These are phyloP conservation scores for Lamprotornis superbus DNA, from an alignment of 2,113 vertebrate species.

Conservation along the genomic window DNA sequence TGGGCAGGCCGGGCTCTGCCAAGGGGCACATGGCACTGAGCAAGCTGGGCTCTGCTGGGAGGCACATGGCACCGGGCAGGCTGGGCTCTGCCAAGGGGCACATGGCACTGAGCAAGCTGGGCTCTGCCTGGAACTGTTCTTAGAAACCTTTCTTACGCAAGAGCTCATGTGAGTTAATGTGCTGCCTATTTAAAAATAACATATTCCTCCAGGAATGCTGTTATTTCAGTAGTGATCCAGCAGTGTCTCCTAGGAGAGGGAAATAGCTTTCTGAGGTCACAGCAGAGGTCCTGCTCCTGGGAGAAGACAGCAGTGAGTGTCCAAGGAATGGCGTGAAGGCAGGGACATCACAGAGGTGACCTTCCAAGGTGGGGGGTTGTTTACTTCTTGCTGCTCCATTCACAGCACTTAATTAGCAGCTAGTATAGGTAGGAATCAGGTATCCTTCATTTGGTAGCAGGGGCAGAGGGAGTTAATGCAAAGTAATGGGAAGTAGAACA, in stretches of 20 bases:
- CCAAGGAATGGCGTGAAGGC: background rate
- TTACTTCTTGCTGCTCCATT: background rate
- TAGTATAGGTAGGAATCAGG: background rate
- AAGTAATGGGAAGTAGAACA: constrained; percentile 35
- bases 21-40: no score
- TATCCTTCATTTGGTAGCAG: background rate
- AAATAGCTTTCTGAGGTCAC: background rate
- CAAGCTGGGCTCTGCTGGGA: background rate
- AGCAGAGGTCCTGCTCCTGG: background rate
- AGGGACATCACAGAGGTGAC: background rate
- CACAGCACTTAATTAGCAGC: background rate
- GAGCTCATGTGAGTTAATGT: background rate
- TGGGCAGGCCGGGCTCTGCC: no score
- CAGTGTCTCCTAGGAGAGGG: background rate
- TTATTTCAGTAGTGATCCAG: background rate
- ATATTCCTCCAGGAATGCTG: background rate
- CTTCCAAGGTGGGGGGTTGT: background rate
- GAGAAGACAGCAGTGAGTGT: background rate
- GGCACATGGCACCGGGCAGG: background rate
- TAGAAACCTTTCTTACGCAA: background rate
- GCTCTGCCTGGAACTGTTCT: background rate
- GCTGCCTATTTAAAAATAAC: background rate
- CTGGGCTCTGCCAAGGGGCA: background rate
- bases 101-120: background rate
- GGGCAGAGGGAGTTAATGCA: constrained; percentile 6